Conservation (phyloP, 2,888 invertebrate species). For the Thera obeliscata region DNA sequence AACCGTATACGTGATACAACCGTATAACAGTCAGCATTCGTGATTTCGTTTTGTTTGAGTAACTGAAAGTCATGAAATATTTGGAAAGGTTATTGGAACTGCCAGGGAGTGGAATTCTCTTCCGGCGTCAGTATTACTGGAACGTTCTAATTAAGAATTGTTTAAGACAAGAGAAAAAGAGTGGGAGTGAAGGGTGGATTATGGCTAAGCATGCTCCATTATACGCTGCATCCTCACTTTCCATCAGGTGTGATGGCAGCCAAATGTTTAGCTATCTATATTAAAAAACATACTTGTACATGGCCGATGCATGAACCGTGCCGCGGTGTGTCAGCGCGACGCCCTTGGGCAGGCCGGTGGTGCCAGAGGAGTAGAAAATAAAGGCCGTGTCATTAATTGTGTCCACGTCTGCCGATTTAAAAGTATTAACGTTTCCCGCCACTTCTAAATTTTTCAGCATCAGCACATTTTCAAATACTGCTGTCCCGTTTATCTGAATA, state of each 20-base stretch:
- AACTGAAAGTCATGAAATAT: slow-evolving; percentile 22
- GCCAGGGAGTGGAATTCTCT: no score
- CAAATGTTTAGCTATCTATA: no score
- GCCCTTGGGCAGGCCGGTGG: slow-evolving; percentile 91
- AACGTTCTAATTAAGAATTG: no score
- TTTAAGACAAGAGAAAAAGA: no score
- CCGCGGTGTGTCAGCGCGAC: slow-evolving; percentile 86
- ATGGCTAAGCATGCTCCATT: no score
- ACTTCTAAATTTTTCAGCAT: slow-evolving; percentile 33
- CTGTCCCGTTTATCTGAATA: slow-evolving; percentile 57
- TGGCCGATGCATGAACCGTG: slow-evolving; percentile 53
- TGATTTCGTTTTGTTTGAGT: slow-evolving; percentile 15
- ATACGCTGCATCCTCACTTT: no score
- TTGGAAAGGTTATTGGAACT: no score
- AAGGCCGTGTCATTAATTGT: slow-evolving; percentile 48
- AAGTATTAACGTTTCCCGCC: slow-evolving; percentile 34
- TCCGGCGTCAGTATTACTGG: no score
- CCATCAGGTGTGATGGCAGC: no score
- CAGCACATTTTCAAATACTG: slow-evolving; percentile 31
- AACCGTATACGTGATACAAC: slow-evolving; percentile 64
- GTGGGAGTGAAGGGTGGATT: no score
- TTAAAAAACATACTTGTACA: slow-evolving; percentile 30
- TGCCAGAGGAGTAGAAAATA: slow-evolving; percentile 85
- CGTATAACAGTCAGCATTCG: slow-evolving; percentile 37
- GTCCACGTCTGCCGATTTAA: slow-evolving; percentile 40